Evolutionary conservation across 2,113 vertebrate species (phyloP).

Genomic region (Tragelaphus strepsiceros): DNA sequence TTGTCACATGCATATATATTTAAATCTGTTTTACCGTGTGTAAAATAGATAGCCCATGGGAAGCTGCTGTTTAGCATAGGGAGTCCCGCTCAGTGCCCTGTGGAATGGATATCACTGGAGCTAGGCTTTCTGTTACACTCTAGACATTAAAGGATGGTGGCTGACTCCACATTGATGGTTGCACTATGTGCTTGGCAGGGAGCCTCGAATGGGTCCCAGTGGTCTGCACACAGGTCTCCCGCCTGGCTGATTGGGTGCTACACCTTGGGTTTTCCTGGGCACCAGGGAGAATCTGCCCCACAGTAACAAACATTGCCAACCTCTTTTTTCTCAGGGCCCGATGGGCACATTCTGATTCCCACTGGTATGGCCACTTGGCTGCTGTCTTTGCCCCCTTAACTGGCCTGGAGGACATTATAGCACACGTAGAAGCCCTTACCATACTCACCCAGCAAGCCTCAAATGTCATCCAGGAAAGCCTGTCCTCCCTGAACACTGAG

Average conservation of each 20-base stretch:
- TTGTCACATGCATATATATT: not conserved
- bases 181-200: not conserved
- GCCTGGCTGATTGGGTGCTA: not conserved
- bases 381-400: not conserved
- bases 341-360: not conserved
- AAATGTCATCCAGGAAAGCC: not conserved
- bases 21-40: not conserved
- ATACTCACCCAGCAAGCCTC: not conserved
- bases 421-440: not conserved
- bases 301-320: not conserved
- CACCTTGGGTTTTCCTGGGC: not conserved
- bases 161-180: not conserved
- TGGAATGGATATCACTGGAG: not conserved
- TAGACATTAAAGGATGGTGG: not conserved
- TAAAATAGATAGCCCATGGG: not conserved
- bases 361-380: not conserved
- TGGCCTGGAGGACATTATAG: not conserved
- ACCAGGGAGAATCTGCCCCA: not conserved
- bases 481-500: not conserved
- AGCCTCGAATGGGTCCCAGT: not conserved
- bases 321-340: not conserved
- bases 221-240: not conserved
- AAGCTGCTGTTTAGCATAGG: not conserved
- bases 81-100: not conserved
- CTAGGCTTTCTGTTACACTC: not conserved